Evolutionary conservation across 1,140 invertebrate species (phyloP).

Genomic region (Lepidurus apus): DNA sequence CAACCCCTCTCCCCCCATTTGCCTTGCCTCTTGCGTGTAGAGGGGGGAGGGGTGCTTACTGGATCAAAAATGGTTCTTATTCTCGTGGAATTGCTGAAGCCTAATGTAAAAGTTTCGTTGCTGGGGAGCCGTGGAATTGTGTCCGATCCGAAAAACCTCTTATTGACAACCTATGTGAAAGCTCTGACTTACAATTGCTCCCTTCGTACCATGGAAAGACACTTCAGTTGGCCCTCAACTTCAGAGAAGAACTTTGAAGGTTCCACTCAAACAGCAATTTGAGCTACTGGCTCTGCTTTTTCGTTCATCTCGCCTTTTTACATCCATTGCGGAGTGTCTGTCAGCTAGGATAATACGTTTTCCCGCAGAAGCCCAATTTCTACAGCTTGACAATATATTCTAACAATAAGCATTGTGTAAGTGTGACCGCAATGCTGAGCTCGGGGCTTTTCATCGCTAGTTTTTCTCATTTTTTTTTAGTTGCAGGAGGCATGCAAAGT

Average conservation of each 20-base stretch:
- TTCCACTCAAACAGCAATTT: neutral
- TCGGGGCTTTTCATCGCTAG: neutral
- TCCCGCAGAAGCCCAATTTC: too few relatives aligned
- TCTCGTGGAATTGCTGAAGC: neutral
- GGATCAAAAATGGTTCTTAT: neutral
- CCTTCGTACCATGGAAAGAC: neutral
- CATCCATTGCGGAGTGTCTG: too few relatives aligned
- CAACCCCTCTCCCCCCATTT: neutral
- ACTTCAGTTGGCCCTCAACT: neutral
- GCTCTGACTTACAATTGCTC: neutral
- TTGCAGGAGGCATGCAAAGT: neutral
- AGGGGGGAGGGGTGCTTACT: neutral
- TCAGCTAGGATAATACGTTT: too few relatives aligned
- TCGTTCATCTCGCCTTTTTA: neutral
- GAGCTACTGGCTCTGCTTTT: neutral
- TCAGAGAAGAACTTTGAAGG: neutral
- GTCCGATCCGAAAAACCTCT: neutral
- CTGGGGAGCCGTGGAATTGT: neutral
- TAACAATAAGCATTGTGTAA: neutral
- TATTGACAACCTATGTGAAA: slow-evolving; percentile 7
- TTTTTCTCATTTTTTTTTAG: neutral
- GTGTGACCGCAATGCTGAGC: neutral
- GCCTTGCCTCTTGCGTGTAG: neutral
- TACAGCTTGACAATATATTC: too few relatives aligned
- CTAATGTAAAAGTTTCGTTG: slow-evolving; percentile 15